Conservation (phyloP, 2,888 invertebrate species). For the Synergus itoensis region DNA sequence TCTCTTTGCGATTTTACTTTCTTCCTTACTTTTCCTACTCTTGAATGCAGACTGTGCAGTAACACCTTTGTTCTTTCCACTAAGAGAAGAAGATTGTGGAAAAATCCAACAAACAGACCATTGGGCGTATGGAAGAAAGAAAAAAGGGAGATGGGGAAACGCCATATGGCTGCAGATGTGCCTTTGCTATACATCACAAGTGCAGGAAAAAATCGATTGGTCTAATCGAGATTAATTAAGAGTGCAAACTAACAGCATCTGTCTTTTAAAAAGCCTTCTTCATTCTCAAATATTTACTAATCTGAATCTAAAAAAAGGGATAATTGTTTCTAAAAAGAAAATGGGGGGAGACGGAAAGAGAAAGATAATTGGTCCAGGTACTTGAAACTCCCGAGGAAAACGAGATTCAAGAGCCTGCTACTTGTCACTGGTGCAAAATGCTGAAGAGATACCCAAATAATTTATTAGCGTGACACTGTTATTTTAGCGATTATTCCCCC, state of each 20-base stretch:
- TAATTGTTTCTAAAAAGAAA: conserved; percentile 1
- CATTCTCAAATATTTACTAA: neutral
- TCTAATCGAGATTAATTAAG: conserved; percentile 26
- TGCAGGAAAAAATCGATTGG: conserved; percentile 20
- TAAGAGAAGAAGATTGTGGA: conserved; percentile 5
- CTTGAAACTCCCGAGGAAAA: conserved; percentile 31
- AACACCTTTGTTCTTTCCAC: conserved; percentile 17
- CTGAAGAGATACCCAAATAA: conserved; percentile 25
- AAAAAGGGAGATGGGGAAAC: neutral
- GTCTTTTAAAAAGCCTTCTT: neutral
- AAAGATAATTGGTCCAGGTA: conserved; percentile 19
- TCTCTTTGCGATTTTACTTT: conserved; percentile 50
- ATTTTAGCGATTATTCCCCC: conserved; percentile 25
- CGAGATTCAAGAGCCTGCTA: conserved; percentile 34
- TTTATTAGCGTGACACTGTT: conserved; percentile 36
- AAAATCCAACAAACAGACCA: conserved; percentile 6
- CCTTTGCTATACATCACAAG: conserved; percentile 6
- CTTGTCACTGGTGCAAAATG: conserved; percentile 25
- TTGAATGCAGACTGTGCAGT: neutral
- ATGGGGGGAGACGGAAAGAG: conserved; percentile 6
- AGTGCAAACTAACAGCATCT: neutral
- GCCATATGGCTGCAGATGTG: conserved; percentile 36
- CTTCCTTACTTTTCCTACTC: conserved; percentile 12
- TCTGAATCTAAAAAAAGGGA: neutral
- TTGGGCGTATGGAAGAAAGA: neutral